A percentile compares a stretch with the other conserved stretches of the same genome.
Conservation (phyloP, 2,797 vertebrate species). For the Platalea minor region DNA sequence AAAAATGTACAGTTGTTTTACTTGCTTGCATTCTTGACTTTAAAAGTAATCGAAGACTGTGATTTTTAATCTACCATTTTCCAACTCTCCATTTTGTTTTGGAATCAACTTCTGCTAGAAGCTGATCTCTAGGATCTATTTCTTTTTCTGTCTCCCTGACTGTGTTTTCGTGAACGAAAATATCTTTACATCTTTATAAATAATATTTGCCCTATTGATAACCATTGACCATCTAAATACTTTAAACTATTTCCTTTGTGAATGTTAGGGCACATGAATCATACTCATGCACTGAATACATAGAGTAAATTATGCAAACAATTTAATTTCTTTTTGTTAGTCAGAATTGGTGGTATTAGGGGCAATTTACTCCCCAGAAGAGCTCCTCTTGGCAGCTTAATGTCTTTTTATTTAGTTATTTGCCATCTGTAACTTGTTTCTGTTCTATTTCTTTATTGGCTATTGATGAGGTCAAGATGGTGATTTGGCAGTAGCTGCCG, state of each 20-base stretch:
- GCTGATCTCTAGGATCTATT: not conserved
- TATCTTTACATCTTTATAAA: not conserved
- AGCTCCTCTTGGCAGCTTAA: not conserved
- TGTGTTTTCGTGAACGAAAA: not conserved
- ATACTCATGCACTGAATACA: not conserved
- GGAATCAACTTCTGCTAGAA: not conserved
- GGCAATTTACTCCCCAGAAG: not conserved
- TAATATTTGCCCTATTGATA: not conserved
- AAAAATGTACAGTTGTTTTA: not conserved
- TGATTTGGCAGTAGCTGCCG: not conserved
- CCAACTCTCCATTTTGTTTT: not conserved
- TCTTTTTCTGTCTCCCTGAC: not conserved
- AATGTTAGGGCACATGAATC: not conserved
- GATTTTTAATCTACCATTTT: not conserved
- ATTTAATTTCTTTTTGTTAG: not conserved
- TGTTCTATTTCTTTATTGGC: conserved; percentile 3
- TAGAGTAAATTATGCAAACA: not conserved
- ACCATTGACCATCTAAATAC: not conserved
- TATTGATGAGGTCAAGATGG: conserved; percentile 25
- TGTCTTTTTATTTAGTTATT: conserved; percentile 3
- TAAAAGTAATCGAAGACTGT: not conserved
- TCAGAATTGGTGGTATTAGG: not conserved
- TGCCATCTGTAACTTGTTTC: conserved; percentile 42
- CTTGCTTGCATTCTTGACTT: not conserved
- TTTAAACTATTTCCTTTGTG: not conserved